Evolutionary conservation across 2,797 vertebrate species (phyloP), one percentile per base, ranked within the genome.

Genomic region (Ibycter americanus): DNA sequence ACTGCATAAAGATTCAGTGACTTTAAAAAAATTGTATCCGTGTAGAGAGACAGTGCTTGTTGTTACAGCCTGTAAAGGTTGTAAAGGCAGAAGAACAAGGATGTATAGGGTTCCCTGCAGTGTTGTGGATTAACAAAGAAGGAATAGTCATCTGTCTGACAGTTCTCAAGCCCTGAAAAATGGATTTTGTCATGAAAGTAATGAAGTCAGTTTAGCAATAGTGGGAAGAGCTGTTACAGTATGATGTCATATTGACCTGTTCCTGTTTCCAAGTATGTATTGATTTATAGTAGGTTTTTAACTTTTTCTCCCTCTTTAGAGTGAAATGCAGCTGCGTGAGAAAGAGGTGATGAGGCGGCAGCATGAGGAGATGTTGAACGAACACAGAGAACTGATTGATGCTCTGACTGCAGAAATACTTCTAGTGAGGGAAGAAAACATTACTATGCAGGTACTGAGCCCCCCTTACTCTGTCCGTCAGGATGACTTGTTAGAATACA

Each of bases 391-490:
- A 36, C 97, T 99, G 88, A 99, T 99, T 31, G 99, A 99, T 89
- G 99, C 99, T 72, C 98, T 99, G 73, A 99, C 99, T 38, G 98
- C 98, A 46, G 99, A 99, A 97, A 98, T 98, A n/a, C 98, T 99
- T 89, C 91, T 97, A 51, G 96, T 99, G 51, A 98, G 98, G 97
- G 98, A 99, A 82, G 98, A 99, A 91, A 98, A 97, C 19, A 36
- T 93, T 15, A 14, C 95, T 70, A 46, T 98, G 56, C 98, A 99
- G 99, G 99, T 99, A 98, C 70, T 51, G 51, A 38, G 14, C 18
- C 32, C 47, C 54, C 34, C 10, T 89, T 38, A 3, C 70, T 47
- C 26, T 36, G 12, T 22, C 32, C 23, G 6, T 54, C 38, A 56
- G 7, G 11, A 18, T 58, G 40, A 25, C 4, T 9, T 36, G 17